Percentiles rank a stretch among this genome's conserved stretches.
phyloP scores from a whole-genome alignment of 1,140 invertebrate species.

The Leptestheria dahalacensis region DNA sequence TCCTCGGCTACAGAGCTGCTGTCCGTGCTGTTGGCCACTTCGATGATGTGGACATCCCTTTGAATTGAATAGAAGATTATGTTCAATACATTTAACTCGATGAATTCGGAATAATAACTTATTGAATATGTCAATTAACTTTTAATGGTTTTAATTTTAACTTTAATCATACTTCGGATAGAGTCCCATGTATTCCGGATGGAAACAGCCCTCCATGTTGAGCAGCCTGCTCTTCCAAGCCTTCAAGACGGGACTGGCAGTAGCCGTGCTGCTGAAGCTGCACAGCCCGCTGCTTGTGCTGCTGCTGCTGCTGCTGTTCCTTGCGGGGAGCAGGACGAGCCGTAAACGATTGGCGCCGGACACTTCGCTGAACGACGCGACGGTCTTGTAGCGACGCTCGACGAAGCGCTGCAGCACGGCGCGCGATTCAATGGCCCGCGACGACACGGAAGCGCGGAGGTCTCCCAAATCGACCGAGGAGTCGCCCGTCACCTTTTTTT shows the following conservation, averaged over 20 bases:
- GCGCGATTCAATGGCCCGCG: background rate
- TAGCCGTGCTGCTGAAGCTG: background rate
- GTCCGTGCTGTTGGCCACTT: background rate
- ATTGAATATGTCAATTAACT: too few species aligned
- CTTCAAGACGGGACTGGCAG: slow-evolving; percentile 1
- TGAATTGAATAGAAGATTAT: background rate
- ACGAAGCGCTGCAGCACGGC: slow-evolving; percentile 1
- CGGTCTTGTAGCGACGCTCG: slow-evolving; percentile 10
- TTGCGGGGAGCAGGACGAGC: background rate
- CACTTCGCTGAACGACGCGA: slow-evolving; percentile 9
- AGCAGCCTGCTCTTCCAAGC: background rate
- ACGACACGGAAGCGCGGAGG: background rate
- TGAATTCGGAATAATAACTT: background rate
- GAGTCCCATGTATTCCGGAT: slow-evolving; percentile 8
- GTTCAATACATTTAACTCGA: background rate
- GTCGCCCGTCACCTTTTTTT: slow-evolving; percentile 12
- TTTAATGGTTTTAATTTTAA: background rate
- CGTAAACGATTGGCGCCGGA: slow-evolving; percentile 4
- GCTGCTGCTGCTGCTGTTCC: background rate
- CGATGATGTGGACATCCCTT: slow-evolving; percentile 14
- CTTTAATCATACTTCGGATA: slow-evolving; percentile 9
- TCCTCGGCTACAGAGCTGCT: background rate
- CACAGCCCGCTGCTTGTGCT: background rate
- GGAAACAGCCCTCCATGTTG: slow-evolving; percentile 12
- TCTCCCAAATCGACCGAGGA: slow-evolving; percentile 7